Conservation (phyloP, 2,888 invertebrate genomes). For the Oxystoma pomonae region DNA sequence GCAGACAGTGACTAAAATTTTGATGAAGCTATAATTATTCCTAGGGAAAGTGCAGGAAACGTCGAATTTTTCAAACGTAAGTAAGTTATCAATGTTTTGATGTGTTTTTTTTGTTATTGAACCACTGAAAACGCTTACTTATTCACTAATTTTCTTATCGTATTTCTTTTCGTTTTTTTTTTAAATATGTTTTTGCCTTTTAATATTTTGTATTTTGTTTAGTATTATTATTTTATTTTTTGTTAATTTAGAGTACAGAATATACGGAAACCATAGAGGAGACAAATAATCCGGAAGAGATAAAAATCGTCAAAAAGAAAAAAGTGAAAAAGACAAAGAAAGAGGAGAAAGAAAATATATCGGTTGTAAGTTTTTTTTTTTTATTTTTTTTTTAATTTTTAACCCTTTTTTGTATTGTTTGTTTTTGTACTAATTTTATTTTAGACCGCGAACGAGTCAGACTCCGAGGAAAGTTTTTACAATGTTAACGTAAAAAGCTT, state of each 20-base stretch:
- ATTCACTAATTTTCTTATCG: too few species aligned
- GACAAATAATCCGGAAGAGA: constrained; percentile 36
- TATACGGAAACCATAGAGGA: constrained; percentile 44
- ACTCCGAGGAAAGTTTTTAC: constrained; percentile 46
- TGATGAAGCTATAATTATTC: too few species aligned
- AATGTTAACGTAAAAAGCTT: constrained; percentile 61
- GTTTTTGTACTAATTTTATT: constrained; percentile 25
- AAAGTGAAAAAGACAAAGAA: constrained; percentile 62
- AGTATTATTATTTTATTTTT: constrained; percentile 30
- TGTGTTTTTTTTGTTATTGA: too few species aligned
- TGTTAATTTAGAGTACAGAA: constrained; percentile 43
- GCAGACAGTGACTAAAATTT: too few species aligned
- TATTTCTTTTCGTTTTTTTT: too few species aligned
- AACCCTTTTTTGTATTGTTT: constrained; percentile 24
- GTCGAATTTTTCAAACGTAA: too few species aligned
- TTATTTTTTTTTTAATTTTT: constrained; percentile 13
- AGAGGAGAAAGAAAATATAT: constrained; percentile 64
- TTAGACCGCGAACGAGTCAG: constrained; percentile 45
- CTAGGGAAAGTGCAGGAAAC: too few species aligned
- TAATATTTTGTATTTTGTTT: constrained; percentile 18
- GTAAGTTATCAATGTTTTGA: too few species aligned
- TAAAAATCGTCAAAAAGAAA: constrained; percentile 48
- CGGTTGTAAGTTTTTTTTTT: constrained; percentile 55
- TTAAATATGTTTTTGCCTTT: too few species aligned
- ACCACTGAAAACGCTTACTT: too few species aligned